Percentiles rank a stretch among this genome's conserved stretches.
phyloP scores from a whole-genome alignment of 2,888 invertebrate species.

The Agonopterix arenella region DNA sequence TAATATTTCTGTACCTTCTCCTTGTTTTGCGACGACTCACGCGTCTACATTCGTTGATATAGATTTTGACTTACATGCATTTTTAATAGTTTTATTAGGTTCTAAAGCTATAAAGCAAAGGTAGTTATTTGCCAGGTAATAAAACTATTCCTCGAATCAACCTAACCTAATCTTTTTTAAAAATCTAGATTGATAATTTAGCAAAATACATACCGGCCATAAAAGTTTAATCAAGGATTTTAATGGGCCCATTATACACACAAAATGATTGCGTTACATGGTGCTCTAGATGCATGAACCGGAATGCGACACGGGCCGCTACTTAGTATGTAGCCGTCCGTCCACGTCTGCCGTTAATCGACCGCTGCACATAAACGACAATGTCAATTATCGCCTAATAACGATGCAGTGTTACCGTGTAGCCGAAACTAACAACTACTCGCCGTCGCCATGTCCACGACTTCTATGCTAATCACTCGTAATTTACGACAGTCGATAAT shows the following conservation, averaged over 20 bases:
- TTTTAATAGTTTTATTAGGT: too few species aligned
- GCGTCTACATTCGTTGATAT: too few species aligned
- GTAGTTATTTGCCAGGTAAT: too few species aligned
- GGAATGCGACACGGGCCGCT: conserved; percentile 31
- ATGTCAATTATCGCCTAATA: conserved; percentile 73
- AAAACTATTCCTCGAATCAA: too few species aligned
- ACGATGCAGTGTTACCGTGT: conserved; percentile 54
- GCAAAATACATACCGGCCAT: not conserved
- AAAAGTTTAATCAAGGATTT: too few species aligned
- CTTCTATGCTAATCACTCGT: conserved; percentile 68
- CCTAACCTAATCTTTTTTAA: too few species aligned
- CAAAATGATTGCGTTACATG: too few species aligned
- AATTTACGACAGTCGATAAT: conserved; percentile 72
- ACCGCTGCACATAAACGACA: conserved; percentile 63
- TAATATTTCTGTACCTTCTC: not conserved
- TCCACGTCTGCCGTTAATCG: conserved; percentile 64
- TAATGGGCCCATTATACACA: too few species aligned
- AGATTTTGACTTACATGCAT: too few species aligned
- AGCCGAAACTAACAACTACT: conserved; percentile 64
- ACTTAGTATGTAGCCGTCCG: conserved; percentile 49
- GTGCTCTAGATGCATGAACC: conserved; percentile 10
- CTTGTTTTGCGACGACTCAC: too few species aligned
- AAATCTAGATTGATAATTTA: too few species aligned
- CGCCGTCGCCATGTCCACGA: conserved; percentile 56
- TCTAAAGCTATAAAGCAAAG: too few species aligned